Evolutionary conservation across 1,140 invertebrate genomes (phyloP).

Genomic region (Subanguina moxae): DNA sequence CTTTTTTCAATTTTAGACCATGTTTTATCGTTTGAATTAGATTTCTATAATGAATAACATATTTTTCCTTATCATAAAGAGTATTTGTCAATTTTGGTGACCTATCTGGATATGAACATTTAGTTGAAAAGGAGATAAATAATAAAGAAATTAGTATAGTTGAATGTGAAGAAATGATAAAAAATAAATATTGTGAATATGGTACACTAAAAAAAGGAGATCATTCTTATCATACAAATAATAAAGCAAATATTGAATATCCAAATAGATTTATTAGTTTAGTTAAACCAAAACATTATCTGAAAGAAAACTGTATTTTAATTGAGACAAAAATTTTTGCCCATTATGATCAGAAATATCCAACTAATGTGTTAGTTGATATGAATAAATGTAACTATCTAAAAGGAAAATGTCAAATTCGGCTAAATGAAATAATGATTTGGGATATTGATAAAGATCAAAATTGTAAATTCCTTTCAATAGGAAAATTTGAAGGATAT

Average conservation of each 20-base stretch:
- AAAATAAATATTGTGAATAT: slow-evolving; percentile 29
- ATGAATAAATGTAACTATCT: no score
- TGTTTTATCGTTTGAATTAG: slow-evolving; percentile 62
- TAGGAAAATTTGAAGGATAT: background rate
- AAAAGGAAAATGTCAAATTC: slow-evolving; percentile 30
- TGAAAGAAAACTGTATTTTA: slow-evolving; percentile 30
- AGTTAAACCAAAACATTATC: slow-evolving; percentile 28
- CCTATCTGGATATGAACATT: slow-evolving; percentile 35
- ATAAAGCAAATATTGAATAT: slow-evolving; percentile 29
- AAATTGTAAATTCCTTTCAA: slow-evolving; percentile 1
- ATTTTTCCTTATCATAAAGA: slow-evolving; percentile 59
- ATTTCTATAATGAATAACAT: slow-evolving; percentile 63
- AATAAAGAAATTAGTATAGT: slow-evolving; percentile 20
- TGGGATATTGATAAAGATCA: background rate
- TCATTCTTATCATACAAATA: slow-evolving; percentile 26
- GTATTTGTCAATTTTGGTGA: slow-evolving; percentile 53
- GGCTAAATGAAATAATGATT: slow-evolving; percentile 30
- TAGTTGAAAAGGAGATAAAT: slow-evolving; percentile 33
- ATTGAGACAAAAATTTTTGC: slow-evolving; percentile 34
- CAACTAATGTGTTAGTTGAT: slow-evolving; percentile 20
- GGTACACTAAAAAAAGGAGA: slow-evolving; percentile 19
- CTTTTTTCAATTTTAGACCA: slow-evolving; percentile 62
- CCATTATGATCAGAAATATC: slow-evolving; percentile 23
- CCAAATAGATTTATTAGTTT: slow-evolving; percentile 35
- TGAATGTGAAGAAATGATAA: slow-evolving; percentile 26